phyloP scores from a whole-genome alignment of 1,140 invertebrate genomes.

The Caenorhabditis latens region DNA sequence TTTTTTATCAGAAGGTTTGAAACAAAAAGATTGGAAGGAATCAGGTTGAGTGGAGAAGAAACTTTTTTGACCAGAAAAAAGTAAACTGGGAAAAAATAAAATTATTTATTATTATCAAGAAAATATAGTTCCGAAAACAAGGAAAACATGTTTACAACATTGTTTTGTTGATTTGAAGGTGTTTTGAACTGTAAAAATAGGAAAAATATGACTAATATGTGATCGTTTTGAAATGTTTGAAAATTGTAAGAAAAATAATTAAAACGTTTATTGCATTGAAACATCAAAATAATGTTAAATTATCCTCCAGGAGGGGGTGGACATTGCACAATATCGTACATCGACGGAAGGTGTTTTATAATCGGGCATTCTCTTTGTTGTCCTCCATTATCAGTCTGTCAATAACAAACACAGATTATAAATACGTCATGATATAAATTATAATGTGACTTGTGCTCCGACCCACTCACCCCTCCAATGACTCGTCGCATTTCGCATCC shows the following conservation, averaged over 20 bases:
- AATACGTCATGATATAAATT: not conserved
- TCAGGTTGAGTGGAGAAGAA: not conserved
- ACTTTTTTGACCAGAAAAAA: not conserved
- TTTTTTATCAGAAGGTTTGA: not conserved
- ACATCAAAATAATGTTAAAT: not conserved
- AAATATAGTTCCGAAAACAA: not conserved
- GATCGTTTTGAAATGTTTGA: too few relatives aligned
- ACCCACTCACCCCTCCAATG: not conserved
- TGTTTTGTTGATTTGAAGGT: too few relatives aligned
- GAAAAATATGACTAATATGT: too few relatives aligned
- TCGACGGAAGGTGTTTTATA: not conserved
- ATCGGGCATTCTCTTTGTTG: constrained; percentile 25
- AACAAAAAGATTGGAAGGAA: not conserved
- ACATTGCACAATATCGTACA: not conserved
- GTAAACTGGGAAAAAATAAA: not conserved
- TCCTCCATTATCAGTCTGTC: not conserved
- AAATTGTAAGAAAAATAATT: too few relatives aligned
- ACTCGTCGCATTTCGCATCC: constrained; percentile 24
- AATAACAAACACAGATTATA: not conserved
- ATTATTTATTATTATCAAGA: too few relatives aligned
- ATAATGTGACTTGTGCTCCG: not conserved
- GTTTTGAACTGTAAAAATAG: too few relatives aligned
- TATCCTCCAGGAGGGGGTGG: not conserved
- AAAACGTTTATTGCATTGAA: not conserved
- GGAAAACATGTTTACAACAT: not conserved